Evolutionary conservation across 2,888 invertebrate species (phyloP).

Genomic region (Chrysina gloriosa): DNA sequence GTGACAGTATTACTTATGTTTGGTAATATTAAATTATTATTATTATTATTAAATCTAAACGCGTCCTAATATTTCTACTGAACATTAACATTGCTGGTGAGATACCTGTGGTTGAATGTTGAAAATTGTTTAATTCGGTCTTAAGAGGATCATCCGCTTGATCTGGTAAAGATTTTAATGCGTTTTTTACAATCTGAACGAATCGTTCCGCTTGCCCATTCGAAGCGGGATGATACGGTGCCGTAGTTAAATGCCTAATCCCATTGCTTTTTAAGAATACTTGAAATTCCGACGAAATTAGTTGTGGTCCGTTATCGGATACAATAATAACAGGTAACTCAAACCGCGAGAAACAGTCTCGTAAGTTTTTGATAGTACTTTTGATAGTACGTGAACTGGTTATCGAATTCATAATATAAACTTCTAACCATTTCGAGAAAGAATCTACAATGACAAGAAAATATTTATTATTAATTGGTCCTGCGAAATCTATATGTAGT

Average conservation of each 20-base stretch:
- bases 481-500: not conserved
- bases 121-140: not conserved
- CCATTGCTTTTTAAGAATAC: not conserved
- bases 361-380: not conserved
- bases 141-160: not conserved
- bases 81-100: not conserved
- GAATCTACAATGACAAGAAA: no score
- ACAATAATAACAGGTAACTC: not conserved
- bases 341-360: not conserved
- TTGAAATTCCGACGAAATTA: not conserved
- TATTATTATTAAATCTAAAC: not conserved
- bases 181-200: not conserved
- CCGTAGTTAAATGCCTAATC: not conserved
- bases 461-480: no score
- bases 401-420: not conserved
- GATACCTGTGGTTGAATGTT: no score
- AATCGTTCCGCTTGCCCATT: not conserved
- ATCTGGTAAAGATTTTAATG: not conserved
- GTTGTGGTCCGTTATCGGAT: not conserved
- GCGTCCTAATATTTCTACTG: not conserved
- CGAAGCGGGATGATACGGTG: no score
- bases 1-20: no score
- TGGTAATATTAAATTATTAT: not conserved
- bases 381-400: no score
- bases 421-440: not conserved